phyloP scores from a whole-genome alignment of 92 coral and sea anemone genomes.

The Plumapathes pennacea region DNA sequence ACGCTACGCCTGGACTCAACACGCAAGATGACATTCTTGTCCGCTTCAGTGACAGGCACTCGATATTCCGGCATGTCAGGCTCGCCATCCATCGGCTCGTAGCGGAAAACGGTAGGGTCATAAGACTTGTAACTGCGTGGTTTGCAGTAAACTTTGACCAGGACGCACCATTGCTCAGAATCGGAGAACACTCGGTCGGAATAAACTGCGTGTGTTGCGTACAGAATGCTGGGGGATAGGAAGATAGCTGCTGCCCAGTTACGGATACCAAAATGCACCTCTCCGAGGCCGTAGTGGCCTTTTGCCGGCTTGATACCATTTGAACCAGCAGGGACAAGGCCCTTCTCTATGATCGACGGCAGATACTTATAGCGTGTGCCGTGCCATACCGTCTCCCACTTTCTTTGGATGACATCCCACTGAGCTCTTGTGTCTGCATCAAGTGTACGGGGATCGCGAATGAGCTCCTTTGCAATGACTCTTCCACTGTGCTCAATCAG shows the following conservation, averaged over 20 bases:
- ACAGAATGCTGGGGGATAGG: constrained; percentile 56
- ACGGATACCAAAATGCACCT: constrained; percentile 25
- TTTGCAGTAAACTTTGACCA: constrained; percentile 40
- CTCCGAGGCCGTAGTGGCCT: constrained; percentile 22
- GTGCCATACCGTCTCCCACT: constrained; percentile 62
- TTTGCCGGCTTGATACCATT: constrained; percentile 36
- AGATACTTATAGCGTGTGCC: constrained; percentile 50
- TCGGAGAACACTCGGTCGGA: constrained; percentile 39
- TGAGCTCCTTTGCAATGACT: constrained; percentile 47
- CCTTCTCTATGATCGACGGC: constrained; percentile 44
- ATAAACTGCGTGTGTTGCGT: constrained; percentile 41
- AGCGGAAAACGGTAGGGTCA: constrained; percentile 44
- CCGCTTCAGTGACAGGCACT: constrained; percentile 21
- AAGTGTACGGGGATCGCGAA: constrained; percentile 26
- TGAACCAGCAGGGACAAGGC: constrained; percentile 58
- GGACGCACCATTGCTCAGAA: constrained; percentile 51
- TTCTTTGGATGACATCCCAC: constrained; percentile 14
- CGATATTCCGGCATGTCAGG: constrained; percentile 62
- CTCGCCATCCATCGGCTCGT: constrained; percentile 54
- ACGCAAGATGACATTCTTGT: constrained; percentile 41
- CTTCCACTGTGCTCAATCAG: constrained; percentile 9
- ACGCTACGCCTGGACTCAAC: constrained; percentile 54
- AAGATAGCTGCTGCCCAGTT: constrained; percentile 77
- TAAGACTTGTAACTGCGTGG: constrained; percentile 40
- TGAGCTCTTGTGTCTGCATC: constrained; percentile 34